Evolutionary conservation across 2,888 invertebrate species (phyloP), one percentile per base, ranked within the genome.

Genomic region (Drosophila flavopinicola): DNA sequence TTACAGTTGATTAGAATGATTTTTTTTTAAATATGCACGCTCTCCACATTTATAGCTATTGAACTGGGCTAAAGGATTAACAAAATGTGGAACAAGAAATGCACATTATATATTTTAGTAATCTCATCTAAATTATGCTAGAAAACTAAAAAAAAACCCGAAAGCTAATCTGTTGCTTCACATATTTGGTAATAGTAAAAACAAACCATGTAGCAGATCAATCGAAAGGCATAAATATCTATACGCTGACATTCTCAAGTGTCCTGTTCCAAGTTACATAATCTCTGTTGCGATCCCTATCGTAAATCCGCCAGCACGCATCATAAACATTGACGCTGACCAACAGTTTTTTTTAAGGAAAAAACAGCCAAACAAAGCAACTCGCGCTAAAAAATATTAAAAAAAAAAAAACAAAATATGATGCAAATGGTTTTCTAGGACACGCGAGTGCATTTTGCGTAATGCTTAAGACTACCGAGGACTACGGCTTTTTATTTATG

Each of bases 381-480:
- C 41, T 45, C 44, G 52, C 25, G 57, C 52, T 48, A 49, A 69
- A 67, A 49, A 60, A 44, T 32, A n/a, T 9, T 15, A 4, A 4
- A 24, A 3, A 9, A 2, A 1, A 11, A 27, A 51, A 39, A 15
- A 37, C 13, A 51, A 15, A 45, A 60, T n/a, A n/a, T 54, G 24
- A 54, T 49, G 47, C 15, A 30, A 39, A 51, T 38, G 45, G 27
- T 25, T 24, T 29, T 23, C 13, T 30, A 47, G 38, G 38, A 37
- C 45, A 49, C 38, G 29, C 77, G 74, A 61, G 60, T 71, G 65
- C 75, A 32, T 71, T 77, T 80, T 75, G 54, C 80, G 75, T 68
- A 77, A 79, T 57, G 39, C 25, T 42, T 24, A 30, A 45, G 38
- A 17, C 24, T 13, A 20, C 9, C 25, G 11, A 57, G 32, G 23